These are phyloP conservation scores for Xenops minutus DNA, from an alignment of 2,797 vertebrate genomes.

Conservation along the genomic window DNA sequence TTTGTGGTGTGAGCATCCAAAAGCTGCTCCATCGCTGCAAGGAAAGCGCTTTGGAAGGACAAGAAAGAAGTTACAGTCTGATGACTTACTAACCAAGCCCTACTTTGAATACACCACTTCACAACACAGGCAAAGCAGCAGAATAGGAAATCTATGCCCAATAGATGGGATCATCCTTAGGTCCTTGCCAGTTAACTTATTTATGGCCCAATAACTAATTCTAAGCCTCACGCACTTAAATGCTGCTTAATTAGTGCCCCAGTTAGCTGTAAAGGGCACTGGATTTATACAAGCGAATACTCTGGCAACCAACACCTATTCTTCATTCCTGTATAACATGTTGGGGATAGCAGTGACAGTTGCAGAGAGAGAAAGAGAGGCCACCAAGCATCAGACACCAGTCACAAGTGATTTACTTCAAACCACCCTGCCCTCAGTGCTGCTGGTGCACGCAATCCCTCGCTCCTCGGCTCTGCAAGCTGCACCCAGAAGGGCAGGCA, in stretches of 20 bases:
- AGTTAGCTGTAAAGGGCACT: background rate
- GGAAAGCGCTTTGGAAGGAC: background rate
- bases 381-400: background rate
- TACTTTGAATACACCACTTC: accelerated
- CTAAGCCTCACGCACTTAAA: background rate
- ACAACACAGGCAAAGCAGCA: background rate
- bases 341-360: background rate
- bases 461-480: background rate
- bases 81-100: background rate
- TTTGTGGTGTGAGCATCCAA: accelerated
- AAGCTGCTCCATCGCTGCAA: background rate
- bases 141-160: background rate
- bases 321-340: background rate
- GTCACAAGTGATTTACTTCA: conserved; percentile 10
- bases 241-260: background rate
- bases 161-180: background rate
- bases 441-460: background rate
- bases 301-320: conserved; percentile 10
- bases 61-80: background rate
- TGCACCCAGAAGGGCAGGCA: background rate
- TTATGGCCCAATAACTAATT: background rate
- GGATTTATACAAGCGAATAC: background rate
- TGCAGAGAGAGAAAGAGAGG: background rate
- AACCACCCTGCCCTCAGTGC: background rate
- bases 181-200: background rate